phyloP scores from a whole-genome alignment of 2,888 invertebrate species.

The Osmoderma eremita region DNA sequence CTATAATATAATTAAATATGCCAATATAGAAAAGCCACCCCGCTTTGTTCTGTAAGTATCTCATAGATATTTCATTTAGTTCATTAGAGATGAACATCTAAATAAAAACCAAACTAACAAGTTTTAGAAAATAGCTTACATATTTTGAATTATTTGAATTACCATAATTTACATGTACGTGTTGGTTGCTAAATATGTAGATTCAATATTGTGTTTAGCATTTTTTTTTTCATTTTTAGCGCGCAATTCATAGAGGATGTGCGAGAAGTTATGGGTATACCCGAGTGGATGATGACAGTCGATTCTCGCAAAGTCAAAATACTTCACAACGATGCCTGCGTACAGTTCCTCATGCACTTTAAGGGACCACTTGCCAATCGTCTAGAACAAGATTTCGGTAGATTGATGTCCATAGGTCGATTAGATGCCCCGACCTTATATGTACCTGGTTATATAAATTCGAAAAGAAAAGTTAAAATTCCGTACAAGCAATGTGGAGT shows the following conservation, averaged over 20 bases:
- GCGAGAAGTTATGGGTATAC: constrained; percentile 83
- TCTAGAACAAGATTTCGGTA: constrained; percentile 83
- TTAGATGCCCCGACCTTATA: constrained; percentile 79
- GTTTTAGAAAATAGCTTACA: no score
- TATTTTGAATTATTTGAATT: no score
- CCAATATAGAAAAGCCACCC: constrained; percentile 86
- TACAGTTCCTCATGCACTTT: constrained; percentile 88
- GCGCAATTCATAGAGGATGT: constrained; percentile 86
- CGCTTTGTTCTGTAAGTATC: constrained; percentile 85
- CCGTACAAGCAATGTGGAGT: constrained; percentile 82
- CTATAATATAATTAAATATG: constrained; percentile 89
- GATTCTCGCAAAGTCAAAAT: constrained; percentile 83
- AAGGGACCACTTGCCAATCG: constrained; percentile 82
- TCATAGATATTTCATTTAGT: no score
- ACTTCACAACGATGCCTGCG: constrained; percentile 81
- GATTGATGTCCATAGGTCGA: constrained; percentile 77
- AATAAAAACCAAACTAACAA: no score
- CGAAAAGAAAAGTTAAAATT: constrained; percentile 75
- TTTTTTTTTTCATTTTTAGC: constrained; percentile 64
- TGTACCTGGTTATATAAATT: constrained; percentile 79
- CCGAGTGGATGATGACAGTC: constrained; percentile 89
- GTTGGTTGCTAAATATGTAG: no score
- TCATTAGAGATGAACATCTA: no score
- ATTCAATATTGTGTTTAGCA: not conserved
- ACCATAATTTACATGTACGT: no score